Base-by-base conservation (phyloP, 2,113 vertebrate species). In the Baryphthengus martii region DNA sequence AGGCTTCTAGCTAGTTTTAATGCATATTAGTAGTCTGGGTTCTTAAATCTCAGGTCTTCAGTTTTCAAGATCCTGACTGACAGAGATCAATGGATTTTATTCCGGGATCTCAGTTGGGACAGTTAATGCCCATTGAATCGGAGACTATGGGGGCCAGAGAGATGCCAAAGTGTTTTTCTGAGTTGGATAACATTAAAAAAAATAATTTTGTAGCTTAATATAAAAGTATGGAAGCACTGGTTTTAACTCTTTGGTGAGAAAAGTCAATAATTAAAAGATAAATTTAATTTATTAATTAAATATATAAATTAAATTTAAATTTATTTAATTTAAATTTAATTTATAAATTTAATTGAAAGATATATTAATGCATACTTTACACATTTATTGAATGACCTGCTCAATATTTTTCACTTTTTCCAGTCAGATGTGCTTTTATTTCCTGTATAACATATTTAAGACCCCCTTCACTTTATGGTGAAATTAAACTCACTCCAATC, bases 31-130 rank as follows among this genome's bases (percentile, higher is more conserved):
- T 40, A 89, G 50, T 7, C 23, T 76, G 47, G 31, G 40, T 87
- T 82, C 88, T 92, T 83, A 87, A 91, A 84, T 21, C 15, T 92
- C 87, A 73, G 37, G 28, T 52, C 53, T 94, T 87, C 94, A 85
- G n/a, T 89, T 89, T 91, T 91, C 62, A 49, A 65, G 89, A 72
- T 65, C 81, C 81, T 95, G 87, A 89, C 52, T 93, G 89, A 88
- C 89, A 91, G 49, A 91, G 81, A 82, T 75, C 89, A 68, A 87
- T 89, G 84, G 40, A 56, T 87, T 87, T 94, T 88, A 65, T 84
- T 94, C 75, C 35, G 78, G 73, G 72, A 89, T 89, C 52, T 89
- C 74, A 82, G 35, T 12, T 85, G 84, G 55, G 73, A 55, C 45
- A 89, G 65, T 52, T 94, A 95, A 96, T 93, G 73, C 47, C 70